A percentile compares a stretch with the other conserved stretches of the same genome.
These are phyloP conservation scores for Isurus oxyrinchus DNA, from an alignment of 2,113 vertebrate species.

Conservation along the genomic window DNA sequence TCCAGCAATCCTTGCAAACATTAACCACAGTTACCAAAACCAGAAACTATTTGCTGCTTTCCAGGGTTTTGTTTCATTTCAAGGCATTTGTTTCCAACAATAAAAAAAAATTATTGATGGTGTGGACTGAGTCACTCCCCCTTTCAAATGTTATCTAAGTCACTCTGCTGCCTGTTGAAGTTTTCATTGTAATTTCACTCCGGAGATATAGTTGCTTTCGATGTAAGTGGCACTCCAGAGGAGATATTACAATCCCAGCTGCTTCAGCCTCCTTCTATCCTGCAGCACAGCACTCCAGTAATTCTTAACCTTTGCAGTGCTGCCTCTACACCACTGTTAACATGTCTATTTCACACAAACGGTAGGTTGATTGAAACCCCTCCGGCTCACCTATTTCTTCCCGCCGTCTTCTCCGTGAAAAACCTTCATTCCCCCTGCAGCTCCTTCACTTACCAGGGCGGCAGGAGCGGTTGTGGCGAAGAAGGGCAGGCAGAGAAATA, in stretches of 20 bases:
- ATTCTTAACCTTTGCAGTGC: background rate
- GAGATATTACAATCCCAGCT: background rate
- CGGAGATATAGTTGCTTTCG: background rate
- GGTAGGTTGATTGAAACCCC: background rate
- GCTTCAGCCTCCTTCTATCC: background rate
- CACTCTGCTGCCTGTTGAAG: background rate
- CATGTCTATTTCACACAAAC: background rate
- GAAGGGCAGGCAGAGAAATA: background rate
- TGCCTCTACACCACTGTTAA: background rate
- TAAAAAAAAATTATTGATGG: background rate
- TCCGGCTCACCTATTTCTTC: background rate
- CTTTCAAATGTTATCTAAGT: background rate
- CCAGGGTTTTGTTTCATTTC: background rate
- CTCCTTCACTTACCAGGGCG: slow-evolving; percentile 17
- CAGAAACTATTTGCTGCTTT: background rate
- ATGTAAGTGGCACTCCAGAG: background rate
- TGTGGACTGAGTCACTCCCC: background rate
- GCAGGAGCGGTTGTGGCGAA: slow-evolving; percentile 16
- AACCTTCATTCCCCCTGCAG: background rate
- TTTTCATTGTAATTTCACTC: background rate
- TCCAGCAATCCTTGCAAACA: background rate
- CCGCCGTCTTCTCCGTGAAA: background rate
- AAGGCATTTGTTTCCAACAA: background rate
- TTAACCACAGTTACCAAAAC: background rate
- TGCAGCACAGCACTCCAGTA: background rate